Conservation (phyloP, 30 jellyfish, hydroid and myxozoan genomes). For the Aurelia sp. region DNA sequence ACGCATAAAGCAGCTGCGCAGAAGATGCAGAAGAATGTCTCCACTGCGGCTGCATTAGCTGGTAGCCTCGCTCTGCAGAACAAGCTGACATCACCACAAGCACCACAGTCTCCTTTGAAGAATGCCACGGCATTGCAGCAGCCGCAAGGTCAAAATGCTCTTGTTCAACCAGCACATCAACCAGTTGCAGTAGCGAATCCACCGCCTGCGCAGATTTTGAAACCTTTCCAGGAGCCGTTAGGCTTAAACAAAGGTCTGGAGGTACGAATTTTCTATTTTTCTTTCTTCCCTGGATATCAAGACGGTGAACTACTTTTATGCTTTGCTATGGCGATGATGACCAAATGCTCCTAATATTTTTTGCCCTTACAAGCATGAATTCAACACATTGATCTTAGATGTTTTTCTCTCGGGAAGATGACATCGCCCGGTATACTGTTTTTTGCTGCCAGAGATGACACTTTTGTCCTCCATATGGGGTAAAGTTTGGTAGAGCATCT, state of each 20-base stretch:
- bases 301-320: no score
- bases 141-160: conserved; percentile 21
- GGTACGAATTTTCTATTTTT: background rate
- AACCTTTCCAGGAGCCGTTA: conserved; percentile 1
- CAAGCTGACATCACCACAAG: conserved; percentile 38
- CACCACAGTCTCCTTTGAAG: conserved; percentile 55
- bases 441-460: no score
- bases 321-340: background rate
- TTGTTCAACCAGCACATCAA: background rate
- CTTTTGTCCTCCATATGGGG: no score
- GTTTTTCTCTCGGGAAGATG: no score
- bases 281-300: background rate
- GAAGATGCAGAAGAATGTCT: conserved; percentile 33
- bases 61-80: conserved; percentile 13
- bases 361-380: no score
- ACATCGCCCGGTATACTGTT: no score
- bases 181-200: background rate
- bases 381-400: no score
- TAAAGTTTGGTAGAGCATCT: no score
- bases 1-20: conserved; percentile 90
- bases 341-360: no score
- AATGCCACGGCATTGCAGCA: conserved; percentile 12
- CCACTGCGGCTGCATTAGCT: conserved; percentile 20
- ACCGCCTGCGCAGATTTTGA: conserved; percentile 25
- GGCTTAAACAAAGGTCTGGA: conserved; percentile 10